These are phyloP conservation scores for Bombycilla garrulus DNA, from an alignment of 2,113 vertebrate species.

Conservation along the genomic window DNA sequence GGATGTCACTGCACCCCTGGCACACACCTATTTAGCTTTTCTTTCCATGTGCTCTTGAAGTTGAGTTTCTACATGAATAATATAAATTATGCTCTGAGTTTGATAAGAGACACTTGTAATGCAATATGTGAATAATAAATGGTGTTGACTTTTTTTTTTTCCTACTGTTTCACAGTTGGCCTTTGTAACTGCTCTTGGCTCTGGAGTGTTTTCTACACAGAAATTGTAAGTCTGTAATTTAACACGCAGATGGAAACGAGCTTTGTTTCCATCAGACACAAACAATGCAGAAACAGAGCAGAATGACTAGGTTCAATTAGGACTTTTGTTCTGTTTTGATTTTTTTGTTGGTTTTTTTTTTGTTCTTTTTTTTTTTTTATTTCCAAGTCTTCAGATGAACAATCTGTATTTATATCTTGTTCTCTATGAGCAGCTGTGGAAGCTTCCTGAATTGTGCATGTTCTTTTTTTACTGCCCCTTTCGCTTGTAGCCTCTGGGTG, in stretches of 20 bases:
- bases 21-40: slow-evolving; percentile 54
- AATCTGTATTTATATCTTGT: slow-evolving; percentile 26
- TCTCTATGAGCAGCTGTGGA: slow-evolving; percentile 42
- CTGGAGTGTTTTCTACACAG: slow-evolving; percentile 43
- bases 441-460: not conserved
- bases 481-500: slow-evolving; percentile 17
- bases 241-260: not conserved
- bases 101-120: slow-evolving; percentile 65
- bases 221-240: not conserved
- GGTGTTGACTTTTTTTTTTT: slow-evolving; percentile 65
- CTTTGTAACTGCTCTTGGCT: slow-evolving; percentile 72
- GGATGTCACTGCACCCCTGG: slow-evolving; percentile 61
- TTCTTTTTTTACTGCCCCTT: not conserved
- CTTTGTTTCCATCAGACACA: not conserved
- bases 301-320: not conserved
- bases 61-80: slow-evolving; percentile 72
- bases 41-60: slow-evolving; percentile 51
- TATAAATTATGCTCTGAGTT: slow-evolving; percentile 71
- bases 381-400: slow-evolving; percentile 34
- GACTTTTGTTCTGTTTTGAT: not conserved
- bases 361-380: not conserved
- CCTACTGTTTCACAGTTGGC: slow-evolving; percentile 77
- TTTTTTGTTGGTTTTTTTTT: accelerated
- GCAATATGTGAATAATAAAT: slow-evolving; percentile 81
- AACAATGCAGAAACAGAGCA: not conserved